Base-by-base conservation (phyloP, 2,888 invertebrate genomes). In the Actias luna region DNA sequence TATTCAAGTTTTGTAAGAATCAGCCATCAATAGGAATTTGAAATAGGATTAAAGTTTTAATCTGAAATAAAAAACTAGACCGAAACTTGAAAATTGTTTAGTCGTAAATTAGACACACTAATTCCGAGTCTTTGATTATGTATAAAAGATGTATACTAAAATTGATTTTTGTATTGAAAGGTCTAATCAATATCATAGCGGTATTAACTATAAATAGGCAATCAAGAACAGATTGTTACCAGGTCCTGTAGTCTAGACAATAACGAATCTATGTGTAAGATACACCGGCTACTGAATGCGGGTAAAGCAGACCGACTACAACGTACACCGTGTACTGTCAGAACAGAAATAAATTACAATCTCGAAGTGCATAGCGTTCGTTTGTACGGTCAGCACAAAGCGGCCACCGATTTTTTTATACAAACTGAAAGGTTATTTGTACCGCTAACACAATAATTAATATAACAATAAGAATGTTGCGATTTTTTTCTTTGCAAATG, bases 301-400 rank as follows among this genome's bases (percentile, higher is more conserved):
- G 46, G 27, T 27, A 35, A 36, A 62, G 58, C 46, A 52, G 50
- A 25, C 50, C 58, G 62, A 58, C 50, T 29, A 35, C 35, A 27
- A 33, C 33, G 16, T 29, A 59, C 63, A 69, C 66, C 71, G 70
- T 71, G 78, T 78, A 78, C 75, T 77, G 82, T 87, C 79, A 85
- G 84, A 85, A 83, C 76, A 74, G 79, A 85, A 87, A 88, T 87
- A 88, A 88, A 89, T 88, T 79, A 87, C 81, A 72, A 79, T 76
- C 78, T 75, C 77, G 75, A 71, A 68, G 74, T 79, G 79, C 76
- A 75, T 71, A 75, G 74, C 75, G 74, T 68, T 71, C 70, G 72
- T 72, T 74, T 73, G 83, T 83, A 85, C 76, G 77, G 84, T 80
- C 83, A 78, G 85, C 83, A 82, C 78, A 84, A 81, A 81, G 82